Evolutionary conservation across 2,797 vertebrate species (phyloP), one percentile per base, ranked within the genome.

Genomic region (Sebastolobus altivelis): DNA sequence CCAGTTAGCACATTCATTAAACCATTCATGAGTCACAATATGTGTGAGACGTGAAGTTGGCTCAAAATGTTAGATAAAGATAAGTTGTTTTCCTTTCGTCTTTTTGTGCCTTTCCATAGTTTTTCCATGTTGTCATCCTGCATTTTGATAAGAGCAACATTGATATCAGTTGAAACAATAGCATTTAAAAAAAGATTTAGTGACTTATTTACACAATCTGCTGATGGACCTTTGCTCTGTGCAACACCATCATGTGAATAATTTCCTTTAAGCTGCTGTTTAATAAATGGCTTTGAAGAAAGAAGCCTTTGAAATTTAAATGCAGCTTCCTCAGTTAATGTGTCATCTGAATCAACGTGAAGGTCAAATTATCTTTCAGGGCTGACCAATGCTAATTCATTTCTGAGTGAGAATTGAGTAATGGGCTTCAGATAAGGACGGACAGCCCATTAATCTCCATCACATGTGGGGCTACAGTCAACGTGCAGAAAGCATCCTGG

Each of bases 291-390:
- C 75, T 55, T 8, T 27, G 33, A 70, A 5, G 29, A n/a, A n/a
- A 63, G 55, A 40, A 7, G 37, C 11, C 4, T n/a, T 10, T 46
- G 54, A 33, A 5, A 76, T 77, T 29, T 22, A 65, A 70, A 65
- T 65, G 65, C 22, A 25, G 35, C 59, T 20, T 49, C 60, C 29
- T 52, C 33, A 5, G 72, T 68, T 69, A 62, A 75, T 85, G 69
- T 74, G 35, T 52, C 56, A 72, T 29, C 46, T 8, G 3, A 72
- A 66, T 27, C 7, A 65, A 82, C 52, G 67, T 90, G 92, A 92
- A 90, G 88, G 90, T 89, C 89, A 80, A 82, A 5, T 82, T 83
- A 87, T 84, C 77, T 81, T 20, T 54, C 75, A 72, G 16, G 71
- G 75, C 54, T 74, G 79, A 83, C 80, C 80, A 5, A 54, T 59